Base-by-base conservation (phyloP, 2,113 vertebrate species). In the Xiphorhynchus elegans region DNA sequence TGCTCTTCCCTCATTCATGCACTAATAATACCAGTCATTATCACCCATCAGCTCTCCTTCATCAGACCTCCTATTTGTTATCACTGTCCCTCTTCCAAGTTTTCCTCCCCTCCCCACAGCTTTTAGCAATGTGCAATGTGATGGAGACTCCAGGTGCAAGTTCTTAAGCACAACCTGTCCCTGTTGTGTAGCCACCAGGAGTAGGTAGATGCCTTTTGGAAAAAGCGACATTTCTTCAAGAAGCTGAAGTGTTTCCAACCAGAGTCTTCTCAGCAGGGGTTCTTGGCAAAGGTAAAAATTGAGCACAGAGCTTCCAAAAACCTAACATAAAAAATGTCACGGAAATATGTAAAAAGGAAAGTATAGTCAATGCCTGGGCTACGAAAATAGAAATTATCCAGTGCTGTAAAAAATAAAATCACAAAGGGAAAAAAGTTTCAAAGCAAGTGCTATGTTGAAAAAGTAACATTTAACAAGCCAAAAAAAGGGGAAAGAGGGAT, bases 261-360 rank as follows among this genome's bases (percentile, higher is more conserved):
- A 46, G 7, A n/a, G 12, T 58, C 31, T 84, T 76, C 29, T 26
- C 20, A 90, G 8, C 2, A 80, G 11, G 5, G 16, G 29, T 10
- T 37, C 75, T 50, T 75, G 56, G 25, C 28, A 77, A 81, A 80
- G 15, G 17, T 37, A 6, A 72, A 15, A 62, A 11, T 42, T 44
- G 60, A 28, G 17, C 31, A 68, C 24, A 53, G 67, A 73, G 8
- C 21, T 90, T 81, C 25, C 2, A 1, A 67, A 89, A 93, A 5
- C 4, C 11, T 39, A 44, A 42, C 0, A 0, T n/a, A 55, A 79
- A 10, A 68, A 86, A 59, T 59, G 6, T 7, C 10, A 20, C 55
- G 26, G 62, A 87, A 91, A 81, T 50, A 35, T 3, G 23, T 28
- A 24, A 70, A 74, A 63, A 47, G 5, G 9, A 23, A 83, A 66